These are phyloP conservation scores for Patella caerulea DNA, from an alignment of 2,888 invertebrate genomes.

Conservation along the genomic window DNA sequence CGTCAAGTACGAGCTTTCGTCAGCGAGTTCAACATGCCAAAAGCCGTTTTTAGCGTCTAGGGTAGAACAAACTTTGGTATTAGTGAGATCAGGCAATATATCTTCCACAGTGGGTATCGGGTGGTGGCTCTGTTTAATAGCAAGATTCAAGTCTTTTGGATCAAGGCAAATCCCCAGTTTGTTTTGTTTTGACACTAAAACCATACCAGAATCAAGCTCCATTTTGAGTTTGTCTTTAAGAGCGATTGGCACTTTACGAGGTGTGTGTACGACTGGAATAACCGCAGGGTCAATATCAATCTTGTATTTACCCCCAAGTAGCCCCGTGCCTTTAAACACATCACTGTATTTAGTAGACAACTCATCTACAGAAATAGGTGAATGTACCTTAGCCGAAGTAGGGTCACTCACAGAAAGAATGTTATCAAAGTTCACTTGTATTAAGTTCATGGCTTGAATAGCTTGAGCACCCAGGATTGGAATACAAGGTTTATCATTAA, in stretches of 20 bases:
- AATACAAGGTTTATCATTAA: no score
- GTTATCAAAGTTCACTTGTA: no score
- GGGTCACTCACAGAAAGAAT: no score
- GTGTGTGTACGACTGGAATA: background rate
- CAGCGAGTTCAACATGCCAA: conserved; percentile 18
- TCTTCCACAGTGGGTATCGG: conserved; percentile 22
- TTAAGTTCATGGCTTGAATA: no score
- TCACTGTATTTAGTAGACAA: background rate
- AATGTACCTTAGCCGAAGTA: no score
- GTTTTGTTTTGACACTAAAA: background rate
- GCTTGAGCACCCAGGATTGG: no score
- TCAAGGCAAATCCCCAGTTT: no score
- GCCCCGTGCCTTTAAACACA: conserved; percentile 17
- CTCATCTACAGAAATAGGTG: no score
- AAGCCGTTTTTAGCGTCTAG: conserved; percentile 21
- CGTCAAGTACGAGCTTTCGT: conserved; percentile 25
- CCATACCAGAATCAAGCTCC: background rate
- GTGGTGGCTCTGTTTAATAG: conserved; percentile 24
- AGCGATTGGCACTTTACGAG: background rate
- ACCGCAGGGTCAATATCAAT: background rate
- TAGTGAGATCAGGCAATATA: conserved; percentile 14
- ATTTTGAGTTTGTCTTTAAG: background rate
- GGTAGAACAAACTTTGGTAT: conserved; percentile 22
- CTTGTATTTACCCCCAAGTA: conserved; percentile 13
- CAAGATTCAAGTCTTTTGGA: conserved; percentile 17